Base-by-base conservation (phyloP, 92 coral and sea anemone genomes). In the Porites divaricata region DNA sequence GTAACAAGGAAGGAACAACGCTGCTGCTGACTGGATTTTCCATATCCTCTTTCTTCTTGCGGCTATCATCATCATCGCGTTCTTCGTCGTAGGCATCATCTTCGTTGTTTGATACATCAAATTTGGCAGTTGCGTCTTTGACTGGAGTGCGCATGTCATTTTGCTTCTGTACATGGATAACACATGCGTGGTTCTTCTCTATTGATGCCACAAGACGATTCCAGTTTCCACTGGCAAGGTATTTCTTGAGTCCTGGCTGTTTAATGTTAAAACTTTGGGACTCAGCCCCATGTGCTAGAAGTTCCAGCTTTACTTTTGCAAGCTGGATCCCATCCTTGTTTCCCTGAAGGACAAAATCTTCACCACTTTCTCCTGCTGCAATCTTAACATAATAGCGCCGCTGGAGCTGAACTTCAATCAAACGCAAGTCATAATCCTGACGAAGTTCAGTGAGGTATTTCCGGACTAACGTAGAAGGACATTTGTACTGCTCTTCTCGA, bases 231-330 rank as follows among this genome's bases (percentile, higher is more conserved):
- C 83, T 72, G 9, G 87, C 57, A 78, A 90, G 81, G 45, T 64
- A 89, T 20, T 89, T 89, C 23, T 54, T 72, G 8, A 93, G 67
- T 14, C 98, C 98, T 10, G 96, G 93, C 77, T 89, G 96, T 13
- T 81, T 79, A 9, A 84, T 71, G 3, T 91, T 90, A 63, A 82
- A 56, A 22, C 62, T 54, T 3, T 63, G 28, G 24, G 69, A 76
- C 51, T 6, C 82, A 2, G 72, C 75, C 1, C 26, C 51, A 7
- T 24, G 48, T 4, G 71, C 48, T 12, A 91, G 89, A 7, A 17
- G 13, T 26, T 79, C 76, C 41, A 89, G 89, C 45, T 53, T 49
- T 62, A 1, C 56, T 56, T 61, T 21, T 2, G 23, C 61, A 16
- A 63, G 85, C 10, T 1, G 35, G 12, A 91, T 69, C 15, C 98